Evolutionary conservation across 23 tunicate genomes (phyloP), one percentile per base, ranked within the genome.

Genomic region (Styela plicata): DNA sequence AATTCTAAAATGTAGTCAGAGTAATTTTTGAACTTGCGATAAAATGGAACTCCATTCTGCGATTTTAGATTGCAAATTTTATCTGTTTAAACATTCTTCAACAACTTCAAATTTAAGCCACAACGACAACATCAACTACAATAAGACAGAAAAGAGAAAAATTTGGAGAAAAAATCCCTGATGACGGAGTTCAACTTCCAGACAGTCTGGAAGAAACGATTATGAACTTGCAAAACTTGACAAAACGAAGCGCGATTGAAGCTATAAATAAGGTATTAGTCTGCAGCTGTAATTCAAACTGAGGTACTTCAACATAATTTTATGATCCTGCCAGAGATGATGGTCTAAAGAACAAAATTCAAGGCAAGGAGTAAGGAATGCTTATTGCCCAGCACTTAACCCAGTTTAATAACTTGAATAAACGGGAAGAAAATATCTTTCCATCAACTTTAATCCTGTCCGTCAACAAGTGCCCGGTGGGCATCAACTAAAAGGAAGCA

Each of bases 111-210:
- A n/a, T 44, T 44, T 5, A 5, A 44, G 57, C 57, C 13, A 44
- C 57, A 44, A 44, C 13, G 13, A 7, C 57, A 44, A 44, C 57
- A 44, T 5, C 57, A 44, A 44, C 57, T 18, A 29, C 71, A 67
- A 29, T 24, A 29, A 27, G 16, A 67, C 24, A 29, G n/a, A 67
- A 29, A 0, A 33, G 31, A 69, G 34, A 21, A 23, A 64, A 80
- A 32, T 24, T 19, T n/a, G 85, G 78, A n/a, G 88, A 85, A 31
- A 85, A 34, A n/a, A 26, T 63, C 23, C 88, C 88, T 31, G 73
- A 80, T 18, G 88, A 77, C 64, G 83, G 73, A 31, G 25, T 77
- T 2, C 27, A 76, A 21, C 30, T 85, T 10, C 52, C 52, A 24
- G 21, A 31, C 1, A 63, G 37, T 19, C 76, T 76, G 0, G 44